Evolutionary conservation across 2,888 invertebrate species (phyloP), one percentile per base, ranked within the genome.

Genomic region (Acheta domesticus): DNA sequence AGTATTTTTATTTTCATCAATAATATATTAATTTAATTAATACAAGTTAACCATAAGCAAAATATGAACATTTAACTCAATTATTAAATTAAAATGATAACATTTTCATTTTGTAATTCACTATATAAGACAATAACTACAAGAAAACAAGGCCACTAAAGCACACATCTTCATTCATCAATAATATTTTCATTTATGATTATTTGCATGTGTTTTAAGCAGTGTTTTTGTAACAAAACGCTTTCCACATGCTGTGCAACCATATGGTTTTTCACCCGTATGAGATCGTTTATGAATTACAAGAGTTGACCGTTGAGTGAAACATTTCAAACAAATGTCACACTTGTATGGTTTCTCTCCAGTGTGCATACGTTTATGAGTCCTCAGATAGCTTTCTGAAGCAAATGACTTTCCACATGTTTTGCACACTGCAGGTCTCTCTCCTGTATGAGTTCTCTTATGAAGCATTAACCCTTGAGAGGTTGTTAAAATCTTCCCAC

Each of bases 251-350:
- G 77, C 78, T 0, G 77, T 36, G 74, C 36, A 36, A 0, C 81
- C 77, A 74, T 82, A 83, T 1, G 80, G 80, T 36, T 77, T 21
- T 82, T 87, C 87, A 79, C 89, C 89, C 21, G 88, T 89, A 85
- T 90, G 90, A 83, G 86, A 86, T 0, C 87, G 84, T 3, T 86
- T 85, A 82, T 87, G 87, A 2, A 87, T 86, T 73, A 86, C 86
- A 16, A 87, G 84, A 4, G 87, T 86, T 12, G 86, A 86, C 11
- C 86, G 86, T 81, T 87, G 87, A 11, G 87, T 87, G 76, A 87
- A 87, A 3, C 86, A 86, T 81, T 87, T 87, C 73, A 86, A 86
- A 79, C 87, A 87, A 86, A 86, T 86, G 86, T 48, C 87, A 84
- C 80, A 81, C 19, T 36, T n/a, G 16, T 36, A 76, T 19, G 81